phyloP scores from a whole-genome alignment of 2,888 invertebrate species.

The Limnephilus lunatus region DNA sequence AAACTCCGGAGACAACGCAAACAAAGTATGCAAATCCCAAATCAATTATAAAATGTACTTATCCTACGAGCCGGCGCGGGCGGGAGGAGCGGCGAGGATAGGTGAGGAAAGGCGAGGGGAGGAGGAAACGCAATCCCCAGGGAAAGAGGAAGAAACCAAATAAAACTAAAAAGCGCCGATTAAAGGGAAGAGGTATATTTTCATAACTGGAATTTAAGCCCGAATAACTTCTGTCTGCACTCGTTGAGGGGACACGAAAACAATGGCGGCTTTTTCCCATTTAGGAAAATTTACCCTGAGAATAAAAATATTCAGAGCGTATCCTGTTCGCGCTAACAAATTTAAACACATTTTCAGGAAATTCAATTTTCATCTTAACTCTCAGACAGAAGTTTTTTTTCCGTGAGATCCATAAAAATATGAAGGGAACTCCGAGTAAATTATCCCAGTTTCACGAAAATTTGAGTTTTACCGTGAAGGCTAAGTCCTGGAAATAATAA shows the following conservation, averaged over 20 bases:
- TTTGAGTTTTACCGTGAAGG: not conserved
- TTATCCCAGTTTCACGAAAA: not conserved
- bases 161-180: conserved; percentile 43
- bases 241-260: conserved; percentile 18
- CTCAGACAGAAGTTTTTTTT: not conserved
- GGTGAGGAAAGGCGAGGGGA: not conserved
- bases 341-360: conserved; percentile 2
- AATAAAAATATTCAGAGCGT: conserved; percentile 2
- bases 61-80: conserved; percentile 50
- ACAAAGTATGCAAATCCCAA: conserved; percentile 64
- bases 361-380: conserved; percentile 2
- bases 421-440: not conserved
- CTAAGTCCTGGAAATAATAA: not conserved
- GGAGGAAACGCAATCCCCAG: conserved; percentile 31
- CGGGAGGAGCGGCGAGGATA: not conserved
- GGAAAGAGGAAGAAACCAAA: conserved; percentile 43
- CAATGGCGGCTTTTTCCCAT: conserved; percentile 25
- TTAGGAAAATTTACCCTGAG: conserved; percentile 9
- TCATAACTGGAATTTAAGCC: conserved; percentile 55
- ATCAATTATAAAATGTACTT: conserved; percentile 65
- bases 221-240: conserved; percentile 41
- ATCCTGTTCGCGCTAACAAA: not conserved
- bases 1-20: conserved; percentile 60
- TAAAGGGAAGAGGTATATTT: conserved; percentile 54
- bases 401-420: not conserved